phyloP scores from a whole-genome alignment of 2,797 vertebrate genomes.

The Myotis planiceps region DNA sequence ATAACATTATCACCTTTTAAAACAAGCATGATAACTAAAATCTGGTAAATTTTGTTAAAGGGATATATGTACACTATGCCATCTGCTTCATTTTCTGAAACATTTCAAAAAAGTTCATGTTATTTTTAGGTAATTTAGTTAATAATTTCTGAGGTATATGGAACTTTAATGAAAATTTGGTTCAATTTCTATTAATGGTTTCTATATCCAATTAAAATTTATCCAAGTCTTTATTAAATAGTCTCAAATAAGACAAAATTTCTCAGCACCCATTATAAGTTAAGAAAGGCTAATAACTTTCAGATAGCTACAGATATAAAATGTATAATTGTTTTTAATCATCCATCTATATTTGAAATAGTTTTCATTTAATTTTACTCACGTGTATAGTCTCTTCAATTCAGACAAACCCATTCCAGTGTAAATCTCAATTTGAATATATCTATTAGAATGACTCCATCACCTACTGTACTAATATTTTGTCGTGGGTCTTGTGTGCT shows the following conservation, averaged over 20 bases:
- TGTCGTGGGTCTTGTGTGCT: not conserved
- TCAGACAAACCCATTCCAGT: not conserved
- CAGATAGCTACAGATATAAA: conserved; percentile 23
- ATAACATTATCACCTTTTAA: conserved; percentile 17
- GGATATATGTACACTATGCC: not conserved
- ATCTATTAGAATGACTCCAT: not conserved
- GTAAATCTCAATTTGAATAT: conserved; percentile 6
- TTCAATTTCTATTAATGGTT: conserved; percentile 42
- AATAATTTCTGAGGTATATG: conserved; percentile 55
- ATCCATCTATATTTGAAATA: not conserved
- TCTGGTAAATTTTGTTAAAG: not conserved
- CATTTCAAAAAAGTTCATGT: conserved; percentile 25
- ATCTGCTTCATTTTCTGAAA: conserved; percentile 37
- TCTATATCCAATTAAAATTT: conserved; percentile 57
- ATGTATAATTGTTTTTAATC: not conserved
- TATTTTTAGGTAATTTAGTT: conserved; percentile 53
- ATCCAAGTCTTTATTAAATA: not conserved
- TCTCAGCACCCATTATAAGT: not conserved
- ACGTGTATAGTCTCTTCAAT: not conserved
- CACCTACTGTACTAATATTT: not conserved
- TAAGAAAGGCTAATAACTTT: conserved; percentile 32
- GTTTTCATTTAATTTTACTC: not conserved
- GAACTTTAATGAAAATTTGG: conserved; percentile 38
- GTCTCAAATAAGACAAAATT: conserved; percentile 3
- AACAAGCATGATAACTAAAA: not conserved